These are phyloP conservation scores for Noctua pronuba DNA, from an alignment of 2,888 invertebrate species.

Conservation along the genomic window DNA sequence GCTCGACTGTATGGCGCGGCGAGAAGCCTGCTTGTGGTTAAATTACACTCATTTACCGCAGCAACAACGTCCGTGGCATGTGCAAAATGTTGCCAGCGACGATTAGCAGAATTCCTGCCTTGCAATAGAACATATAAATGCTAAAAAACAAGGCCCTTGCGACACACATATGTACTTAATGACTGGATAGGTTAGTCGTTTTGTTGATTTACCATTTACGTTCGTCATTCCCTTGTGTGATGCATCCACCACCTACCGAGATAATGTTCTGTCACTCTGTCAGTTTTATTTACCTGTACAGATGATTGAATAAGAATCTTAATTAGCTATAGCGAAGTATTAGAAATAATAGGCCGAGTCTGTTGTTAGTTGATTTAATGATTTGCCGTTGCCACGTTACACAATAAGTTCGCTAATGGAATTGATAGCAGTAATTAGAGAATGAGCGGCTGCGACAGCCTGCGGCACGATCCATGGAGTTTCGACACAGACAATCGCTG, in stretches of 20 bases:
- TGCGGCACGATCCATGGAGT: constrained; percentile 72
- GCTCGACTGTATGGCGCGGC: constrained; percentile 67
- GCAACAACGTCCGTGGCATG: constrained; percentile 83
- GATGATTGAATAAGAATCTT: constrained; percentile 54
- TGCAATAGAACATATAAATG: constrained; percentile 86
- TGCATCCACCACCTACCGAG: constrained; percentile 75
- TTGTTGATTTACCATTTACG: constrained; percentile 84
- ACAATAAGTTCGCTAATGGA: constrained; percentile 79
- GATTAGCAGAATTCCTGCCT: constrained; percentile 88
- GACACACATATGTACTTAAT: constrained; percentile 77
- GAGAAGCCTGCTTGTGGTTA: constrained; percentile 81
- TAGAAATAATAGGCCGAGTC: constrained; percentile 46
- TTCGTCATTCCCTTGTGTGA: constrained; percentile 68
- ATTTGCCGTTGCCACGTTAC: constrained; percentile 71
- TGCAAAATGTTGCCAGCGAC: constrained; percentile 86
- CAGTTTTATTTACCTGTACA: constrained; percentile 58
- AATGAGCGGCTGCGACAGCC: constrained; percentile 77
- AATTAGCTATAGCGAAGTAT: constrained; percentile 54
- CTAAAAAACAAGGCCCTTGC: constrained; percentile 87
- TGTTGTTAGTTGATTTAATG: constrained; percentile 64
- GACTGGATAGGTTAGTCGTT: constrained; percentile 77
- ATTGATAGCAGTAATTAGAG: constrained; percentile 83
- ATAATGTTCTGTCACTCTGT: constrained; percentile 70
- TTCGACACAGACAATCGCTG: constrained; percentile 80
- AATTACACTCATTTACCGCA: constrained; percentile 87